phyloP scores from a whole-genome alignment of 1,140 invertebrate species.

The Berghia stephanieae region DNA sequence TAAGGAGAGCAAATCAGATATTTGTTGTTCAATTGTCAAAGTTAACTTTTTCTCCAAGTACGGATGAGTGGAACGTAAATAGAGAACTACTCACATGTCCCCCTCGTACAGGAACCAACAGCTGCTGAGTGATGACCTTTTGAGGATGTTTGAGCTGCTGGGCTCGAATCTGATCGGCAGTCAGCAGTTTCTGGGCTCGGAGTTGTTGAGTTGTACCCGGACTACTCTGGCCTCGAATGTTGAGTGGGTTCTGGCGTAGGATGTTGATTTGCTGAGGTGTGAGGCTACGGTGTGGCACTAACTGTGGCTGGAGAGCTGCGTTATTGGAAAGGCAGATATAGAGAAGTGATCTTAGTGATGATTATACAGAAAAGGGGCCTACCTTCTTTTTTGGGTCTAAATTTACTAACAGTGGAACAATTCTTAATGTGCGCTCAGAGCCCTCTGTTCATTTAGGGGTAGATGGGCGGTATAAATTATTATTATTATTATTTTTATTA shows the following conservation, averaged over 20 bases:
- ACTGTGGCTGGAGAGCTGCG: slow-evolving; percentile 49
- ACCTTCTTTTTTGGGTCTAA: too few relatives aligned
- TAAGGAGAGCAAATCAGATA: too few relatives aligned
- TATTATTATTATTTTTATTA: too few relatives aligned
- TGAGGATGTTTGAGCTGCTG: slow-evolving; percentile 38
- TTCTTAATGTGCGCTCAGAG: background rate
- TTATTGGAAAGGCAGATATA: background rate
- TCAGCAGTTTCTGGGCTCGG: slow-evolving; percentile 44
- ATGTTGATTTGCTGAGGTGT: slow-evolving; percentile 56
- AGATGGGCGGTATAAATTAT: too few relatives aligned
- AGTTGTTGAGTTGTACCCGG: slow-evolving; percentile 33
- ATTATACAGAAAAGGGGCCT: background rate
- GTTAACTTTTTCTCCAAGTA: too few relatives aligned
- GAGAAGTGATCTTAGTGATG: background rate
- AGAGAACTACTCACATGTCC: slow-evolving; percentile 15
- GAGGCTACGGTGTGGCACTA: slow-evolving; percentile 49
- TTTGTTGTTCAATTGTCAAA: too few relatives aligned
- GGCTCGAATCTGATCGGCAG: slow-evolving; percentile 43
- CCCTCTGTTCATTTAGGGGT: too few relatives aligned
- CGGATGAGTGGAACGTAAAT: too few relatives aligned
- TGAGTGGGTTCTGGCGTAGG: slow-evolving; percentile 71
- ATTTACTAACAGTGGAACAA: background rate
- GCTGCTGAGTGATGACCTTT: slow-evolving; percentile 36
- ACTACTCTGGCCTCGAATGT: slow-evolving; percentile 62
- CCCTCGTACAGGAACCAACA: slow-evolving; percentile 42